Evolutionary conservation across 2,113 vertebrate genomes (phyloP).

Genomic region (Mungos mungo): DNA sequence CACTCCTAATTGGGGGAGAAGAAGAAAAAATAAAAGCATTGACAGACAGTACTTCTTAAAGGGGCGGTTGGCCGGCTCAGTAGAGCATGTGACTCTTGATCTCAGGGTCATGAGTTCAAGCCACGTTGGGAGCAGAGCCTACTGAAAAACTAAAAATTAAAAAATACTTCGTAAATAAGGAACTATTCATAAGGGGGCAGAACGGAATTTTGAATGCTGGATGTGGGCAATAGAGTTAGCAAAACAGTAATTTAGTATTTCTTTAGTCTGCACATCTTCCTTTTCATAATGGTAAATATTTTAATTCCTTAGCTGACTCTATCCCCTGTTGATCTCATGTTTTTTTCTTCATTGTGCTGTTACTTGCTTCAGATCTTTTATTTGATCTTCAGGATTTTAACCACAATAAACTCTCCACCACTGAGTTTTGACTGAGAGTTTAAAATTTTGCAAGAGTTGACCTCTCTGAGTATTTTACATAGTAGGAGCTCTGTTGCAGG

Average conservation of each 20-base stretch:
- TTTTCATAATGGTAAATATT: background rate
- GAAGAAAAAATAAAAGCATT: background rate
- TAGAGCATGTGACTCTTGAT: too few relatives aligned
- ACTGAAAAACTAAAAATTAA: too few relatives aligned
- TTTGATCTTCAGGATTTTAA: conserved; percentile 31
- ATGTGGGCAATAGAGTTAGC: background rate
- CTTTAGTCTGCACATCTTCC: background rate
- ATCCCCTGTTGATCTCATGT: background rate
- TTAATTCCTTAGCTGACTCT: background rate
- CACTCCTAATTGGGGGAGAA: background rate
- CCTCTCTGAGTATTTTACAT: conserved; percentile 4
- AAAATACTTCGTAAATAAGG: background rate
- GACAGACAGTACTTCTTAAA: background rate
- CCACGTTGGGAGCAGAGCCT: too few relatives aligned
- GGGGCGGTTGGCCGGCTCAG: too few relatives aligned
- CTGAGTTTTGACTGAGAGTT: conserved; percentile 29
- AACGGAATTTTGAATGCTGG: background rate
- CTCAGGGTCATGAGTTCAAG: too few relatives aligned
- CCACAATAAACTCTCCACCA: background rate
- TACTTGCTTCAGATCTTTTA: conserved; percentile 5
- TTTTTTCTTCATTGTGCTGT: background rate
- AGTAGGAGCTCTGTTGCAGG: background rate
- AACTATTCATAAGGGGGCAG: background rate
- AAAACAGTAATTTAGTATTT: background rate
- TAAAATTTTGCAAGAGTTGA: background rate